A percentile compares a stretch with the other conserved stretches of the same genome.
phyloP scores from a whole-genome alignment of 2,797 vertebrate species.

The Anisognathus igniventris region DNA sequence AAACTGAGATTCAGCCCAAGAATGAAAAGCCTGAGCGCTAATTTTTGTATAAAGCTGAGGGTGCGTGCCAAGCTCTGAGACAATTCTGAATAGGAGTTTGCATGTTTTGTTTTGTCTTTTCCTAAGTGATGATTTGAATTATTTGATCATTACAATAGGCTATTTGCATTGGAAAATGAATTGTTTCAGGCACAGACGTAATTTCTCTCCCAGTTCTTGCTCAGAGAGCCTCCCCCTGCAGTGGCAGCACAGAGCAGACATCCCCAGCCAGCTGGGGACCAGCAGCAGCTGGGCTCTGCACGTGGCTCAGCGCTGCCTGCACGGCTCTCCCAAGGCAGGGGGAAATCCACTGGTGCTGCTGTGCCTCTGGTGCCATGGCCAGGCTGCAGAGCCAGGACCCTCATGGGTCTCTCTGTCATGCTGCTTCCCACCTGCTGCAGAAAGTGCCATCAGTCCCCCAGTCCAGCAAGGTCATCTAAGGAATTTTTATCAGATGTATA shows the following conservation, averaged over 20 bases:
- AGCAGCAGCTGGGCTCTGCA: background rate
- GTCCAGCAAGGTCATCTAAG: background rate
- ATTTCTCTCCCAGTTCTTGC: background rate
- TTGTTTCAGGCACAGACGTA: background rate
- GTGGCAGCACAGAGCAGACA: background rate
- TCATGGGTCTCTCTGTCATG: fast-evolving
- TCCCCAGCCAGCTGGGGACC: background rate
- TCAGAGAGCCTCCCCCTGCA: background rate
- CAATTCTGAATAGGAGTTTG: background rate
- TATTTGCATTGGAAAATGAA: background rate
- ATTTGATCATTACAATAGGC: background rate
- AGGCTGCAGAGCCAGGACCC: background rate
- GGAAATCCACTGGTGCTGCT: background rate
- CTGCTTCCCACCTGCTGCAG: background rate
- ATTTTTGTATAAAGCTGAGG: background rate
- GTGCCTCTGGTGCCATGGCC: background rate
- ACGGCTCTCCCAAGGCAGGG: background rate
- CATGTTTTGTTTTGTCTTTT: background rate
- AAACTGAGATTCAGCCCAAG: background rate
- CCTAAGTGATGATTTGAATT: background rate
- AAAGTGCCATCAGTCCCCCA: background rate
- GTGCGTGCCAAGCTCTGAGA: background rate
- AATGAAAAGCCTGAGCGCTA: background rate
- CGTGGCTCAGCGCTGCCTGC: background rate
- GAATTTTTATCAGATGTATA: background rate